A percentile compares a stretch with the other conserved stretches of the same genome.
These are phyloP conservation scores for Lasiurus borealis DNA, from an alignment of 2,113 vertebrate genomes.

Conservation along the genomic window DNA sequence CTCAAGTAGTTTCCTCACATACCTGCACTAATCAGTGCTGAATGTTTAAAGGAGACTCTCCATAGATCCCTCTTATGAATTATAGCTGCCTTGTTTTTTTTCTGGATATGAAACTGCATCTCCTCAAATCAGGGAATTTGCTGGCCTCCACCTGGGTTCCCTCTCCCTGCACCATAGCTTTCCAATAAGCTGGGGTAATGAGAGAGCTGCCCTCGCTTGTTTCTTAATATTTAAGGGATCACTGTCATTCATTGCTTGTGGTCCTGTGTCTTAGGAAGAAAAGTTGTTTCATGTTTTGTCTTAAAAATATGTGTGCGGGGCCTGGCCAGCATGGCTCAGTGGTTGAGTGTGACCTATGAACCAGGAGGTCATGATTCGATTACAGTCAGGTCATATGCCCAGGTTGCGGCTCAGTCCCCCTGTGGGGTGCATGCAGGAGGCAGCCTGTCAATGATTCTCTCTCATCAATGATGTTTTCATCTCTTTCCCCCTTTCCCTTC, in stretches of 20 bases:
- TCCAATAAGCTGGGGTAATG: neutral
- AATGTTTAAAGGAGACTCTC: neutral
- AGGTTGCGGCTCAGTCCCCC: too few relatives aligned
- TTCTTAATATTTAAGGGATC: neutral
- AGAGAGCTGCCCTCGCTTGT: neutral
- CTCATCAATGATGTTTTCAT: neutral
- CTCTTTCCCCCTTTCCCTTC: neutral
- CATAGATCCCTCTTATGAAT: neutral
- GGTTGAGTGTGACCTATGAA: neutral
- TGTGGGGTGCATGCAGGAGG: too few relatives aligned
- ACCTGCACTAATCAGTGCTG: neutral
- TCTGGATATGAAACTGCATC: neutral
- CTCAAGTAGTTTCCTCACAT: neutral
- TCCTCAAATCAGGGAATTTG: neutral
- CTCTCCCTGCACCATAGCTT: neutral
- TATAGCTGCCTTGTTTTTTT: constrained; percentile 16
- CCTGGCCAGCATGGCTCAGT: neutral
- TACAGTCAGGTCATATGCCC: too few relatives aligned
- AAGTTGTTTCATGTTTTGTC: constrained; percentile 8
- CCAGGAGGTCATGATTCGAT: too few relatives aligned
- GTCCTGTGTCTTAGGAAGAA: neutral
- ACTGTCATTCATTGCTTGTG: neutral
- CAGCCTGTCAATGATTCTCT: neutral
- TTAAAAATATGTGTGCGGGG: neutral
- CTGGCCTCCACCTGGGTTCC: neutral